These are phyloP conservation scores for Setipinna tenuifilis DNA, from an alignment of 2,797 vertebrate species.

Conservation along the genomic window DNA sequence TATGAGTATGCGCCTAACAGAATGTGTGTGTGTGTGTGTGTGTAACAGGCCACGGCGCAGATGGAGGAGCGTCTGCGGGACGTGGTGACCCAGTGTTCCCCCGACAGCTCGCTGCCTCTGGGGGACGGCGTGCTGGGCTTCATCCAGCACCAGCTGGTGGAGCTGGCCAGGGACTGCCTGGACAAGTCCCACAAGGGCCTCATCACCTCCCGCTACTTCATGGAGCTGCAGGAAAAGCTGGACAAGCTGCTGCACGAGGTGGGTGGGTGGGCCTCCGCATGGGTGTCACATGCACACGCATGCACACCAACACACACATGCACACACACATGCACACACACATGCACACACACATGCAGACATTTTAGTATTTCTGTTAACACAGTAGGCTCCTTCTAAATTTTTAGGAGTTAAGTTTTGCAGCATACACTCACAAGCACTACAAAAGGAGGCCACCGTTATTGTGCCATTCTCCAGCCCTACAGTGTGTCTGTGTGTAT, in stretches of 20 bases:
- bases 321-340: background rate
- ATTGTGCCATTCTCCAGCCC: too few species aligned
- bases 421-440: background rate
- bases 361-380: too few species aligned
- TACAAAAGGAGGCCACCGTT: background rate
- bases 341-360: background rate
- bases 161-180: slow-evolving; percentile 94
- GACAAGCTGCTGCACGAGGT: slow-evolving; percentile 94
- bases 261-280: slow-evolving; percentile 72
- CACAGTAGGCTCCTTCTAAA: too few species aligned
- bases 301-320: background rate
- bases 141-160: slow-evolving; percentile 96
- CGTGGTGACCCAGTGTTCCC: slow-evolving; percentile 83
- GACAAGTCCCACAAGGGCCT: slow-evolving; percentile 92
- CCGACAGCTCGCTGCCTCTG: slow-evolving; percentile 84
- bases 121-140: slow-evolving; percentile 95
- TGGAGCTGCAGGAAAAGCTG: slow-evolving; percentile 96
- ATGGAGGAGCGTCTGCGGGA: slow-evolving; percentile 95
- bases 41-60: slow-evolving; percentile 91
- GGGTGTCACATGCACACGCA: background rate
- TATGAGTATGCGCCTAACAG: too few species aligned
- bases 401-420: too few species aligned
- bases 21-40: background rate
- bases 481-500: too few species aligned
- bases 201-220: slow-evolving; percentile 94